A percentile compares a stretch with the other conserved stretches of the same genome.
These are phyloP conservation scores for Corynorhinus townsendii DNA, from an alignment of 2,113 vertebrate species.

Conservation along the genomic window DNA sequence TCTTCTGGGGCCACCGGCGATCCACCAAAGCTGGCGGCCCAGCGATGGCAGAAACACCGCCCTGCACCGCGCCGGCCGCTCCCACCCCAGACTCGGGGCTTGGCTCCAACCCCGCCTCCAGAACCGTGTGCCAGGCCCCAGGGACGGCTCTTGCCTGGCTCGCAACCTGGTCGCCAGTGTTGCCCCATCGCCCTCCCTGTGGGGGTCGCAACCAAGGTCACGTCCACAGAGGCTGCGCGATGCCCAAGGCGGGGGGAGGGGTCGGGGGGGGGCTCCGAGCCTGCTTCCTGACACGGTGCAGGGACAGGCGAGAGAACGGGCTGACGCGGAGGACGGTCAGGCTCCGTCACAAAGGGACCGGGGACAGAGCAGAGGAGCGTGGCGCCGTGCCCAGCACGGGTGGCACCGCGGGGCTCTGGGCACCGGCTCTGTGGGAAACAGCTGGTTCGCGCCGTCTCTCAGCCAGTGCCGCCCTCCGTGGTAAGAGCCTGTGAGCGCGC, in stretches of 20 bases:
- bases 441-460: neutral
- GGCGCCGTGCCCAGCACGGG: accelerated
- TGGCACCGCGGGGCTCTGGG: accelerated
- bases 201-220: accelerated
- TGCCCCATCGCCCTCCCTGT: accelerated
- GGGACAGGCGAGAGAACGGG: accelerated
- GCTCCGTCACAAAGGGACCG: accelerated
- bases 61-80: accelerated
- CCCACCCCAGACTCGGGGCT: neutral
- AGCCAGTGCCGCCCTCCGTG: neutral
- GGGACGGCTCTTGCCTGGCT: neutral
- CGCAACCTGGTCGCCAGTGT: accelerated
- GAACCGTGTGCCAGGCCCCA: accelerated
- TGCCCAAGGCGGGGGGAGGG: accelerated
- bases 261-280: accelerated
- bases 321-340: accelerated
- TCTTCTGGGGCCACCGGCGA: neutral
- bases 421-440: neutral
- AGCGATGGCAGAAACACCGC: accelerated
- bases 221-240: accelerated
- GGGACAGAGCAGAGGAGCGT: accelerated
- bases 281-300: accelerated
- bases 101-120: neutral
- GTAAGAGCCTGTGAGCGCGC: neutral
- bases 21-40: neutral